Base-by-base conservation (phyloP, 2,797 vertebrate species). In the Scleropages formosus region DNA sequence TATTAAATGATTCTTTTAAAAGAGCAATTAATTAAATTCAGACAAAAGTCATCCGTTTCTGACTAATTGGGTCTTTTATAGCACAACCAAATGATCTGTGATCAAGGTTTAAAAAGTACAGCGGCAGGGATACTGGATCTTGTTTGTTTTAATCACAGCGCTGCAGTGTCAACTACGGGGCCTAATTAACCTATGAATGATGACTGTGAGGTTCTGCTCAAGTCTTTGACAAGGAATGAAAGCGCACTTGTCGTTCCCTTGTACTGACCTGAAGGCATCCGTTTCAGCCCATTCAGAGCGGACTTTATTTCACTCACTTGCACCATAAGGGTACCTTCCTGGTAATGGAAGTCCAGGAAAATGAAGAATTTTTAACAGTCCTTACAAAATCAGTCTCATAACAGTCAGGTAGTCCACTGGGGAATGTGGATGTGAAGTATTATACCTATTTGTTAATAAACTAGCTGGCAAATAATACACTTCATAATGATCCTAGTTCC, bases 151-250 rank as follows among this genome's bases (percentile, higher is more conserved):
- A 93, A 93, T 94, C 89, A 90, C 75, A 80, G 89, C 88, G 88
- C 90, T 85, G 88, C 90, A 82, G 77, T 91, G 92, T 93, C 93
- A 91, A 94, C 94, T 94, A 93, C 94, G 87, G 91, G 95, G 95
- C 87, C 95, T 94, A 96, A 95, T 98, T 96, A 97, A 90, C 90
- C 88, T 67, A 87, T 88, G 91, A 93, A 92, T 94, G 93, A 95
- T 93, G 94, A 91, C 91, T 92, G 68, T 85, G 87, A 90, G 88
- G 86, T 88, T 89, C 88, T 90, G 88, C 49, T 83, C 84, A 81
- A 78, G 81, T 85, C 88, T 90, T 84, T 90, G 89, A 90, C 88
- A 86, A 86, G 82, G 85, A 85, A 88, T 85, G 86, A 87, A 88
- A 83, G 84, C 85, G 88, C 89, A 87, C 89, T 90, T 85, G 90